Base-by-base conservation (phyloP, 2,888 invertebrate genomes). In the Rhogogaster chlorosoma region DNA sequence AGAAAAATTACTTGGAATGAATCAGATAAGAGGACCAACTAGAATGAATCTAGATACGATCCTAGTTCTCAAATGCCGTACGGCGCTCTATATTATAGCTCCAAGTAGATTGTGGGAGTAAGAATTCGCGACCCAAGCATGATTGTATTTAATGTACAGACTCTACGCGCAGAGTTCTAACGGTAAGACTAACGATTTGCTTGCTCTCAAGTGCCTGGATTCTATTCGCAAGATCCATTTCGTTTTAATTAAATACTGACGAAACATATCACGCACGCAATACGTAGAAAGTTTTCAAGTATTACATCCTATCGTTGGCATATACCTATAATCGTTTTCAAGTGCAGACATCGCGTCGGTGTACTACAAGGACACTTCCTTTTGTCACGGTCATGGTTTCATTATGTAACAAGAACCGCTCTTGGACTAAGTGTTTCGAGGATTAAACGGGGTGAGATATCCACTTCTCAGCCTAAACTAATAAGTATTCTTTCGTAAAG, bases 301-400 rank as follows among this genome's bases (percentile, higher is more conserved):
- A 77, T 49, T 77, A 77, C 77, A 77, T 77, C 77, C 26, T 29
- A 29, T 77, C 29, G 49, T 53, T 15, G 26, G 49, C 18, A 77
- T 32, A 32, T 29, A 53, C n/a, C 53, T 53, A 45, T 12, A 53
- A 53, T 53, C 29, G 26, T 53, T 32, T 29, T 73, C n/a, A 38
- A 73, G 73, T 73, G 29, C 77, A 29, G 29, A 77, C 7, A n/a
- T 53, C 77, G 53, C 7, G 77, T 53, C 77, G 53, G 67, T 29
- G 29, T 18, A 77, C 22, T 53, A 29, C 77, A 77, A 77, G 77
- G 77, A 77, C 77, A 77, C 53, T 77, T 77, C 53, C 49, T 53
- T n/a, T 29, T 49, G 77, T 77, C 53, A 77, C 53, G 77, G 77
- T 77, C 77, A 77, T 53, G 77, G 18, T 49, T 77, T 77, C 53